phyloP scores from a whole-genome alignment of 2,888 invertebrate genomes.

The Boloria euphrosyne region DNA sequence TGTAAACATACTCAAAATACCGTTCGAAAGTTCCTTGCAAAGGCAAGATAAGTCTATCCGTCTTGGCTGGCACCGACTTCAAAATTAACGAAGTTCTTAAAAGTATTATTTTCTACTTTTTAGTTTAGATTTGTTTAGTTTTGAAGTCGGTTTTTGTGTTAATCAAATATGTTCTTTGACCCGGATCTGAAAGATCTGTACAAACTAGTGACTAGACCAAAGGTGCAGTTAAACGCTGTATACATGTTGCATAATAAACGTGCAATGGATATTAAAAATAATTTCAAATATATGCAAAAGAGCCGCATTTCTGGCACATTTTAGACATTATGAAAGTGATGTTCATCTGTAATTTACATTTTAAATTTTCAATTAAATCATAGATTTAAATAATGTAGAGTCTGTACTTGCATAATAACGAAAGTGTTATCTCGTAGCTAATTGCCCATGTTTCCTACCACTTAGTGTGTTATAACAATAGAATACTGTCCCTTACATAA shows the following conservation, averaged over 20 bases:
- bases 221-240: too few species aligned
- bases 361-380: slow-evolving; percentile 11
- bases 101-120: too few species aligned
- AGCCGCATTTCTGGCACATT: background rate
- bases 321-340: slow-evolving; percentile 7
- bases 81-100: too few species aligned
- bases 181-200: too few species aligned
- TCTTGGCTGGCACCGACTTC: too few species aligned
- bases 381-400: background rate
- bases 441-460: background rate
- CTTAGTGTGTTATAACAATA: background rate
- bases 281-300: background rate
- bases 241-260: slow-evolving; percentile 4
- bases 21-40: too few species aligned
- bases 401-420: slow-evolving; percentile 11
- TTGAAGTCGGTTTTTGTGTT: too few species aligned
- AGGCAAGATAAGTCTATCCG: too few species aligned
- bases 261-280: slow-evolving; percentile 5
- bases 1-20: too few species aligned
- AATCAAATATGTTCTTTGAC: too few species aligned
- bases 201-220: too few species aligned
- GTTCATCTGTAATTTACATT: slow-evolving; percentile 10
- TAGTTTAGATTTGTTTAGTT: too few species aligned
- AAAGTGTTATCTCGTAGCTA: slow-evolving; percentile 1
- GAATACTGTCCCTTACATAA: background rate